Base-by-base conservation (phyloP, 2,113 vertebrate species). In the Anser brachyrhynchus region DNA sequence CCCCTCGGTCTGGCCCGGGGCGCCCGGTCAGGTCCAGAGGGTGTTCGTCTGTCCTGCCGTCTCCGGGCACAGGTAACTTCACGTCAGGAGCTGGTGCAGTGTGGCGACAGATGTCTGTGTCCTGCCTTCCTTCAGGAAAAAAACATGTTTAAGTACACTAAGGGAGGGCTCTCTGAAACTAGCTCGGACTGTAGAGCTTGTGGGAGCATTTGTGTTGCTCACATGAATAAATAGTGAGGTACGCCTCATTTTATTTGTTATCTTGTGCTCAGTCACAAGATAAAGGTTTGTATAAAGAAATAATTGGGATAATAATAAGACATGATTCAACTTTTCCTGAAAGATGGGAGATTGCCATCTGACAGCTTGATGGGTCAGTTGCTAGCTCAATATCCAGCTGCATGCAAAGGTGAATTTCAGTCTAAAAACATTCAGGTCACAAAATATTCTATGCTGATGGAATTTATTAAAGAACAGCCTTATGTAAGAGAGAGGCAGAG, bases 11-110 rank as follows among this genome's bases (percentile, higher is more conserved):
- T 8, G 62, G 25, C 52, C 6, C 1, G 15, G n/a, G 19, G 46
- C 6, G 25, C 5, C 49, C 18, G 2, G 13, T 81, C 35, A 1
- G 11, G 13, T 14, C 39, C n/a, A 9, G 3, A 5, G 39, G 9
- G 13, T 4, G 33, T 3, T 11, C 13, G 5, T 29, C 52, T 0
- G 69, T 16, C 21, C 7, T 7, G 0, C 29, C 14, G 0, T 11
- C 59, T 19, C 44, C 29, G 35, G 19, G 26, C 28, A 0, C 20
- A 4, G 44, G 29, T 26, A 9, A 26, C 52, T 70, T 39, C 3
- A 1, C 4, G 22, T 61, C 18, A 8, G 25, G 39, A 46, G 33
- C 29, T 35, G 44, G 5, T n/a, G 84, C 21, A 29, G 5, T 33
- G 46, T 7, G 61, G 35, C 1, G 6, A 2, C 26, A 7, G 2